Evolutionary conservation across 2,113 vertebrate species (phyloP).

Genomic region (Semicossyphus pulcher): DNA sequence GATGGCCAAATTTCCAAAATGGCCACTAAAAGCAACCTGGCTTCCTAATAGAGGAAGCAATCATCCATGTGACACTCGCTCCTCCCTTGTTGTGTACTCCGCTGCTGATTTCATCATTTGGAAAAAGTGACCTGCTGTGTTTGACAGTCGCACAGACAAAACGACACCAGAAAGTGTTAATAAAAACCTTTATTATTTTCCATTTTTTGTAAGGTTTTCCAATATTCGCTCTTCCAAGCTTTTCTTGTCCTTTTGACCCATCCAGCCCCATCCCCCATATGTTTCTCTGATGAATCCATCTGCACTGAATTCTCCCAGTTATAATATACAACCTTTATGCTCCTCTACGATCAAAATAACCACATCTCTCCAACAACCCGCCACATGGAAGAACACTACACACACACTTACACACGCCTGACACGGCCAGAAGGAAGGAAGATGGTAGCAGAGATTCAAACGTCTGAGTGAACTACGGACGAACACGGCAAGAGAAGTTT

Average conservation of each 20-base stretch:
- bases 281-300: slow-evolving; percentile 50
- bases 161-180: slow-evolving; percentile 65
- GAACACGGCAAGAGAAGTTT: slow-evolving; percentile 57
- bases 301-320: slow-evolving; percentile 49
- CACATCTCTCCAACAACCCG: slow-evolving; percentile 37
- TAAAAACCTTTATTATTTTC: slow-evolving; percentile 85
- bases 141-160: slow-evolving; percentile 9
- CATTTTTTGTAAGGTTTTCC: slow-evolving; percentile 73
- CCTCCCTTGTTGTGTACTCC: too few relatives aligned
- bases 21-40: too few relatives aligned
- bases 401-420: not conserved
- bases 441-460: slow-evolving; percentile 20
- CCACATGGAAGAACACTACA: slow-evolving; percentile 64
- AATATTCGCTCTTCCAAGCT: slow-evolving; percentile 57
- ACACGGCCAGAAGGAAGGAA: slow-evolving; percentile 15
- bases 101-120: too few relatives aligned
- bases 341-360: slow-evolving; percentile 89
- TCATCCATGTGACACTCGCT: too few relatives aligned
- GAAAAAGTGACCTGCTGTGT: too few relatives aligned
- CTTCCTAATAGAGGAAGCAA: too few relatives aligned
- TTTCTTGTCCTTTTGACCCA: slow-evolving; percentile 62
- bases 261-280: slow-evolving; percentile 39
- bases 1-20: too few relatives aligned
- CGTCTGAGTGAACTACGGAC: slow-evolving; percentile 57
- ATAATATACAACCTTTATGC: slow-evolving; percentile 48